phyloP scores from a whole-genome alignment of 2,113 vertebrate species.

The Plecturocebus donacophilus region DNA sequence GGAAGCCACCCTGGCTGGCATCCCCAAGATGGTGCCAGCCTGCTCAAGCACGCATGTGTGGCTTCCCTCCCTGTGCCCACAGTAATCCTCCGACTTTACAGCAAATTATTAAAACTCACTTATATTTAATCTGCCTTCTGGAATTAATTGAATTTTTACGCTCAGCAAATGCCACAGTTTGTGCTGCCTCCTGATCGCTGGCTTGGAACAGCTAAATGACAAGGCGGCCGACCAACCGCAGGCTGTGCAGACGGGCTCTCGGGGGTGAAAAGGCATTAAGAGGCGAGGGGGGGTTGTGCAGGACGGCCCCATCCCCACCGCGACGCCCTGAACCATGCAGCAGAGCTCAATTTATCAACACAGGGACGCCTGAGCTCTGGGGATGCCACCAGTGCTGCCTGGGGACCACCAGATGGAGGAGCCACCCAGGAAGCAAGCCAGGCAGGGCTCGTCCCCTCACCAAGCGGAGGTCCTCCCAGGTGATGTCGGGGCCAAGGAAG shows the following conservation, averaged over 20 bases:
- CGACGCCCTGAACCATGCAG: rapidly evolving
- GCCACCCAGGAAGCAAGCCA: not conserved
- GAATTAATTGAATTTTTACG: slow-evolving; percentile 95
- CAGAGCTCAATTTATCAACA: not conserved
- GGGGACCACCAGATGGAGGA: not conserved
- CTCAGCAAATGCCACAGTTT: slow-evolving; percentile 91
- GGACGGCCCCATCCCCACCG: not conserved
- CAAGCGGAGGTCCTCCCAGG: not conserved
- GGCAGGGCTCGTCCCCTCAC: not conserved
- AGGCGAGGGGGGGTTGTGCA: rapidly evolving
- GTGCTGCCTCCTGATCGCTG: slow-evolving; percentile 78
- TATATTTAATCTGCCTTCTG: slow-evolving; percentile 93
- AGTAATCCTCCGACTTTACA: slow-evolving; percentile 89
- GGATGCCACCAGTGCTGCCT: no score
- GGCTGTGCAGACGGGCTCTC: slow-evolving; percentile 32
- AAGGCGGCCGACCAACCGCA: slow-evolving; percentile 68
- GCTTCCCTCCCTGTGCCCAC: slow-evolving; percentile 79
- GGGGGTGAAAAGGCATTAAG: not conserved
- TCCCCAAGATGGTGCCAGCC: slow-evolving; percentile 61
- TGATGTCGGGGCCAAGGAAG: not conserved
- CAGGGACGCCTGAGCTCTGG: not conserved
- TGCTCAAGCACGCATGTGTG: not conserved
- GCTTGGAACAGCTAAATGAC: slow-evolving; percentile 81
- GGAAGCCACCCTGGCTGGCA: slow-evolving; percentile 50
- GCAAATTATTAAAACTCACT: slow-evolving; percentile 94